Evolutionary conservation across 2,797 vertebrate species (phyloP).

Genomic region (Aldrovandia affinis): DNA sequence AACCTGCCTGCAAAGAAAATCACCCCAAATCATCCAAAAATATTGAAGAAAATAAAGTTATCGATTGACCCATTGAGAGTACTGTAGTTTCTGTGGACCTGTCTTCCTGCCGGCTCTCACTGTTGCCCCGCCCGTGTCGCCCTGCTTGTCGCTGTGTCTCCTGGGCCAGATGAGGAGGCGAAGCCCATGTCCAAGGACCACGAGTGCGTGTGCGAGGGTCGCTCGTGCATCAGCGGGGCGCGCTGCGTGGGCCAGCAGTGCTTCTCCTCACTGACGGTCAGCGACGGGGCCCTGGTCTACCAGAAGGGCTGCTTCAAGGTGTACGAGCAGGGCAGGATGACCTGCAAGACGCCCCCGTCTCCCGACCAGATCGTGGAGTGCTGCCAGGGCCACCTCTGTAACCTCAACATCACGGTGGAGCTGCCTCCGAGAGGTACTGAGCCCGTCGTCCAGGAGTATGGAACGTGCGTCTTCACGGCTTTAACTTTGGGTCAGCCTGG

Average conservation of each 20-base stretch:
- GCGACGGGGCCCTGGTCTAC: constrained; percentile 80
- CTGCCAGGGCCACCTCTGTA: constrained; percentile 95
- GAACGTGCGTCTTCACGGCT: no score
- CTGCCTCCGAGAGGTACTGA: constrained; percentile 81
- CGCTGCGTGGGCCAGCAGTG: constrained; percentile 90
- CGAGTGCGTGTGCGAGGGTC: constrained; percentile 88
- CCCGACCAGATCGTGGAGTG: constrained; percentile 86
- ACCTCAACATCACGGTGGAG: constrained; percentile 90
- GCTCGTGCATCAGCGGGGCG: constrained; percentile 75
- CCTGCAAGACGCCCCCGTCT: constrained; percentile 85
- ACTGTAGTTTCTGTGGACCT: not conserved
- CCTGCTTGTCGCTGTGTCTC: constrained; percentile 43
- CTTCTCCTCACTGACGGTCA: constrained; percentile 87
- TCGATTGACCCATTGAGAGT: no score
- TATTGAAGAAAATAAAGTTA: no score
- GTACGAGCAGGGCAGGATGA: constrained; percentile 87
- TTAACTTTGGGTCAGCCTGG: no score
- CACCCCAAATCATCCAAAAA: no score
- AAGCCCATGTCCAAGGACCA: constrained; percentile 77
- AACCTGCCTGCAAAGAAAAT: no score
- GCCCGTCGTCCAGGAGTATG: no score
- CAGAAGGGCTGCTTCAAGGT: constrained; percentile 94
- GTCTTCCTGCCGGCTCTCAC: constrained; percentile 49
- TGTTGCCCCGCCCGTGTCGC: not conserved
- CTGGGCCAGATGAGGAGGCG: constrained; percentile 76